Conservation (phyloP, 53 echinoderm and acorn worm species). For the Echinarachnius parma region DNA sequence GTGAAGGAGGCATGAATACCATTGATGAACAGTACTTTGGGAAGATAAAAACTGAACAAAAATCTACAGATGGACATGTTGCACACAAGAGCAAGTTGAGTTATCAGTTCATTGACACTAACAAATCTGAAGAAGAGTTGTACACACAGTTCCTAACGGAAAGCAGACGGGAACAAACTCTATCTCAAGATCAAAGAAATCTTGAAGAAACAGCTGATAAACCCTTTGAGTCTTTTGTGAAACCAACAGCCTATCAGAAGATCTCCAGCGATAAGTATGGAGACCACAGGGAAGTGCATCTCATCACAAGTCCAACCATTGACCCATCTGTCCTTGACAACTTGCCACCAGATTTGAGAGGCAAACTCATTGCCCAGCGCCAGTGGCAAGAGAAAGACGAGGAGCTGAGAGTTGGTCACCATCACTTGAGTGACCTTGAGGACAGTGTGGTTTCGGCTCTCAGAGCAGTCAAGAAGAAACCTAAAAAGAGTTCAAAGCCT, state of each 20-base stretch:
- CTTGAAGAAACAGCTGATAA: not conserved
- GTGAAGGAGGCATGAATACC: not conserved
- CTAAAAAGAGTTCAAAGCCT: constrained; percentile 19
- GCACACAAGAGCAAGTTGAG: too few relatives aligned
- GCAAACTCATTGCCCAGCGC: constrained; percentile 49
- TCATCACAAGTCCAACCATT: constrained; percentile 5
- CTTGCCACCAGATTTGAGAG: constrained; percentile 27
- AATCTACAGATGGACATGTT: not conserved
- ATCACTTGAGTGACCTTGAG: constrained; percentile 55
- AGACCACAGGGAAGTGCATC: constrained; percentile 25
- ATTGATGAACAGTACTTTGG: constrained; percentile 37
- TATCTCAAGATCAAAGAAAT: not conserved
- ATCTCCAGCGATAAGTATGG: constrained; percentile 22
- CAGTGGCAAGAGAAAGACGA: constrained; percentile 40
- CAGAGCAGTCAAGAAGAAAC: constrained; percentile 48
- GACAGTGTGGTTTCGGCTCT: constrained; percentile 54
- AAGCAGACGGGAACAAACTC: not conserved
- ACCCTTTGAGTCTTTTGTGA: constrained; percentile 60
- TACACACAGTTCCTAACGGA: constrained; percentile 3
- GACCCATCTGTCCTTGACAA: constrained; percentile 17
- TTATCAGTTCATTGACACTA: constrained; percentile 28
- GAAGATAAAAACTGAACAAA: too few relatives aligned
- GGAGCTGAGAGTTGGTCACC: constrained; percentile 32
- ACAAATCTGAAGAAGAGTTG: constrained; percentile 26
- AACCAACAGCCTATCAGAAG: constrained; percentile 37